Conservation (phyloP, 2,113 vertebrate genomes). For the Macaca mulatta region DNA sequence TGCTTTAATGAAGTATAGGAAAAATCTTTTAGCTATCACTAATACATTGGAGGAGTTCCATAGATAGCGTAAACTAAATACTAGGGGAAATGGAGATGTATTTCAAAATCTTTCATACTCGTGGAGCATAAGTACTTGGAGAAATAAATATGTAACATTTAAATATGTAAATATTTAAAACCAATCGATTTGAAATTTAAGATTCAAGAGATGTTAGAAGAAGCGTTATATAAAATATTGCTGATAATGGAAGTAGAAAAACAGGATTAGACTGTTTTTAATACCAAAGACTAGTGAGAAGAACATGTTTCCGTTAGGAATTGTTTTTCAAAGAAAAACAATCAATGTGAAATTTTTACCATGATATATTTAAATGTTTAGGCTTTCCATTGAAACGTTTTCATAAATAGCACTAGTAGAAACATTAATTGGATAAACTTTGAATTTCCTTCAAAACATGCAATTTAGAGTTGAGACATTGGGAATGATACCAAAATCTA, state of each 20-base stretch:
- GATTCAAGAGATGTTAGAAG: neutral
- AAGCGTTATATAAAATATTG: neutral
- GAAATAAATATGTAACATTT: neutral
- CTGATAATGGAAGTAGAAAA: neutral
- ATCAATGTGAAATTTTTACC: neutral
- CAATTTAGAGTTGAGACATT: neutral
- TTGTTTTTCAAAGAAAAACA: conserved; percentile 2
- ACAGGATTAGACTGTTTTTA: neutral
- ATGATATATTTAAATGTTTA: neutral
- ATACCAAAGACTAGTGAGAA: neutral
- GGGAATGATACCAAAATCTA: neutral
- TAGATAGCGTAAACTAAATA: neutral
- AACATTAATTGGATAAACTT: neutral
- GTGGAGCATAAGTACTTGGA: neutral
- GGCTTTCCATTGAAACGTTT: neutral
- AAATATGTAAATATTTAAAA: conserved; percentile 16
- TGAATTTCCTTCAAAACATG: neutral
- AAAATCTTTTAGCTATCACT: neutral
- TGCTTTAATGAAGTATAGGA: neutral
- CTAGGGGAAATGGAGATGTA: neutral
- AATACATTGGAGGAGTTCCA: neutral
- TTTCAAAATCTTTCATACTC: neutral
- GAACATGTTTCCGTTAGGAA: neutral
- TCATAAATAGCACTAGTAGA: neutral
- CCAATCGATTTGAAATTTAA: neutral